phyloP scores from a whole-genome alignment of 2,113 vertebrate species.

The Rattus rattus region DNA sequence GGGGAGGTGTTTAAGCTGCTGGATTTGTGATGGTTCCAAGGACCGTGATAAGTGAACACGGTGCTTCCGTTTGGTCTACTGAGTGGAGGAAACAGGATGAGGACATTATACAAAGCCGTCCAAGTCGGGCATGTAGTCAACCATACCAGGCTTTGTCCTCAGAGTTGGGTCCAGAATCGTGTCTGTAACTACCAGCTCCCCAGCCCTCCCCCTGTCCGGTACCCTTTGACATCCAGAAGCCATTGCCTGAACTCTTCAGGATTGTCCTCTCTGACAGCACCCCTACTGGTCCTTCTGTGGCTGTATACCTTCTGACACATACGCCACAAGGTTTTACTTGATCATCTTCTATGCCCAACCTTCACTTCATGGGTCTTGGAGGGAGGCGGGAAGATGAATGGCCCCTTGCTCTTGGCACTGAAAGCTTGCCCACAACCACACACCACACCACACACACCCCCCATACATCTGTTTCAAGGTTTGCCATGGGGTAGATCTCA shows the following conservation, averaged over 20 bases:
- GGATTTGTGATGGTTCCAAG: not conserved
- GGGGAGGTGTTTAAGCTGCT: not conserved
- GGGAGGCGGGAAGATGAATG: not conserved
- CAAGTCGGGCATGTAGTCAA: not conserved
- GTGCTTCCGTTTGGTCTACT: not conserved
- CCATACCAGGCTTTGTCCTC: not conserved
- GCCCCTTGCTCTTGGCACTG: not conserved
- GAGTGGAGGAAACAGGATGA: not conserved
- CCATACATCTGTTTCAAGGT: not conserved
- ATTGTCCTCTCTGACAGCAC: not conserved
- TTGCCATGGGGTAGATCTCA: not conserved
- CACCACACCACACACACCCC: not conserved
- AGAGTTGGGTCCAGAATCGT: not conserved
- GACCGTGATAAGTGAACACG: not conserved
- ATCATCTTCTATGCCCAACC: not conserved
- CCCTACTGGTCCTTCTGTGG: not conserved
- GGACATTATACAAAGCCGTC: not conserved
- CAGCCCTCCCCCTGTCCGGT: rapidly evolving
- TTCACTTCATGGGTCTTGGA: not conserved
- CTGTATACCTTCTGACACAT: rapidly evolving
- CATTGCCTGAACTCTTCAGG: not conserved
- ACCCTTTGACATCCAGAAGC: not conserved
- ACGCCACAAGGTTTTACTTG: not conserved
- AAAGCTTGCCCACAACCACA: not conserved
- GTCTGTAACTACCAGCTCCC: not conserved